A percentile compares a stretch with the other conserved stretches of the same genome.
Conservation (phyloP, 2,888 invertebrate genomes). For the Antheraea assamensis region DNA sequence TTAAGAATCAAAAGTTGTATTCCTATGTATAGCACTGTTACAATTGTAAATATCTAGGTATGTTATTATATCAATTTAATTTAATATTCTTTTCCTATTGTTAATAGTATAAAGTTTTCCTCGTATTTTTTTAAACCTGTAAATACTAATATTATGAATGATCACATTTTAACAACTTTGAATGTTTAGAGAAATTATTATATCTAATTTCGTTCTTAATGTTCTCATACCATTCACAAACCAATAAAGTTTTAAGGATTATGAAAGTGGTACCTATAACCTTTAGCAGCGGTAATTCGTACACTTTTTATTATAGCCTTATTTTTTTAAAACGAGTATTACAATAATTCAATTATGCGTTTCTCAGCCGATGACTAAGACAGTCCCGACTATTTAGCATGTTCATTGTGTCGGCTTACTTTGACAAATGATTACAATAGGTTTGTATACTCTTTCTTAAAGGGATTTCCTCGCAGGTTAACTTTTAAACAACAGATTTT, state of each 20-base stretch:
- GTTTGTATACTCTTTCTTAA: conserved; percentile 39
- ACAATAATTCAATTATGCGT: conserved; percentile 61
- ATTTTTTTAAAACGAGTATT: conserved; percentile 23
- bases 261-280: background rate
- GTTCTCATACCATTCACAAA: background rate
- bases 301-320: background rate
- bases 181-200: too few species aligned
- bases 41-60: too few species aligned
- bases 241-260: background rate
- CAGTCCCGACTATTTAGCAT: conserved; percentile 36
- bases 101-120: too few species aligned
- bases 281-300: background rate
- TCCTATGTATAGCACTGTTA: too few species aligned
- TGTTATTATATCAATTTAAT: too few species aligned
- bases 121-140: too few species aligned
- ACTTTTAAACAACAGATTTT: conserved; percentile 48
- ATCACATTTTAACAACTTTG: too few species aligned
- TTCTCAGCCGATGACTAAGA: conserved; percentile 49
- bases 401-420: conserved; percentile 51
- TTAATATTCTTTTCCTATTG: too few species aligned
- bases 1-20: too few species aligned
- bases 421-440: conserved; percentile 53
- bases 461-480: conserved; percentile 53
- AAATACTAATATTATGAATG: too few species aligned
- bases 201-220: background rate